Base-by-base conservation (phyloP, 2,113 vertebrate species). In the Coregonus clupeaformis region DNA sequence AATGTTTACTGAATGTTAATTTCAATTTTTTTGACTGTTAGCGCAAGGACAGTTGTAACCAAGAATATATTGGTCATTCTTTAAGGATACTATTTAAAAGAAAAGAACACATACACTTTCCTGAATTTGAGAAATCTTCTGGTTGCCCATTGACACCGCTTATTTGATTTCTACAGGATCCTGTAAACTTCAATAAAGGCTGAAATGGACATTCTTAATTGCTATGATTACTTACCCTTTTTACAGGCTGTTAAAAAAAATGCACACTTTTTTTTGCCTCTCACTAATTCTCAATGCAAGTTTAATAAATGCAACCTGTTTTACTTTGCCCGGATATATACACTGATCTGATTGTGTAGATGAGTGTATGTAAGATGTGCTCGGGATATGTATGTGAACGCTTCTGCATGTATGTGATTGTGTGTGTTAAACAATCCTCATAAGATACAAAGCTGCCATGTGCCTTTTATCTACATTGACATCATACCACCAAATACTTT, bases 1-100 rank as follows among this genome's bases (percentile, higher is more conserved):
- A 96, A 96, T 96, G 96, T 97, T 97, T 98, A 97, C 94, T 96
- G 94, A 97, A 97, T 96, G 95, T 97, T 95, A 78, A 90, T 96
- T 95, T 88, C 89, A 87, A 89, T 93, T 93, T 92, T 95, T 96
- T 94, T 92, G 94, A 95, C 95, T 92, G 93, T 94, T 96, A 93
- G 94, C 93, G 89, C 91, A 91, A 94, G 91, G 92, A 94, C 92
- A 32, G 94, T 93, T 95, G 93, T 96, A 95, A 96, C 93, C 94
- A 93, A 95, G 95, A 94, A 96, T 94, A 95, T 95, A 95, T 94
- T 94, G 95, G 93, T 95, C 92, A 93, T 94, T 94, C 95, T 96
- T 96, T 93, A 94, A 94, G 91, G 91, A 93, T 76, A 90, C 92
- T 95, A 95, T 96, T 96, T 95, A 96, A 97, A 81, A 88, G 32